Conservation (phyloP, 2,797 vertebrate species). For the Hydrophis major region DNA sequence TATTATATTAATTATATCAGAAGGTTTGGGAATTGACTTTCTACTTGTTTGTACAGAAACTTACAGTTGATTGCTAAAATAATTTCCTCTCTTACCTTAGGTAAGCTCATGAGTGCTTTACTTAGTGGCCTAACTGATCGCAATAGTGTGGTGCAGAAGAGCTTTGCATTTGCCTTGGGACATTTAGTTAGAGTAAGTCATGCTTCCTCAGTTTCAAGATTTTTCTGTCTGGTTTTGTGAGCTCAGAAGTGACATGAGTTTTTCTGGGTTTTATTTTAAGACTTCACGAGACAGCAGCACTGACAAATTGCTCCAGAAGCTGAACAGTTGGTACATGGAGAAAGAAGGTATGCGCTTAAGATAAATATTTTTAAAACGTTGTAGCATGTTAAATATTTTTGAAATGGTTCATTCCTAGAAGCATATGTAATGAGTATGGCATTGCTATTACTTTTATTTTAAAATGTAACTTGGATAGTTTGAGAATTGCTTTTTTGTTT, state of each 20-base stretch:
- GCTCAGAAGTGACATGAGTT: constrained; percentile 38
- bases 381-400: neutral
- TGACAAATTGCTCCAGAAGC: constrained; percentile 92
- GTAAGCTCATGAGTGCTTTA: constrained; percentile 95
- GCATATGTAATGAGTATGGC: neutral
- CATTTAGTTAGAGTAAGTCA: constrained; percentile 90
- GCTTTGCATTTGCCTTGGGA: constrained; percentile 92
- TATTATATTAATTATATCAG: neutral
- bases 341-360: constrained; percentile 83
- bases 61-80: neutral
- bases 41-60: neutral
- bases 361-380: neutral
- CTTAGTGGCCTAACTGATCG: constrained; percentile 90
- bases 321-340: constrained; percentile 92
- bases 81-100: constrained; percentile 66
- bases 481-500: neutral
- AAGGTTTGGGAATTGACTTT: neutral
- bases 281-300: constrained; percentile 90
- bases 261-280: constrained; percentile 63
- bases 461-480: neutral
- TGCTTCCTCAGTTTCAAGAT: constrained; percentile 22
- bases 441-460: neutral
- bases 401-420: neutral
- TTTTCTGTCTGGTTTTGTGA: neutral
- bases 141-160: constrained; percentile 90